Evolutionary conservation across 1,140 invertebrate genomes (phyloP).

Genomic region (Rhynchophorus ferrugineus): DNA sequence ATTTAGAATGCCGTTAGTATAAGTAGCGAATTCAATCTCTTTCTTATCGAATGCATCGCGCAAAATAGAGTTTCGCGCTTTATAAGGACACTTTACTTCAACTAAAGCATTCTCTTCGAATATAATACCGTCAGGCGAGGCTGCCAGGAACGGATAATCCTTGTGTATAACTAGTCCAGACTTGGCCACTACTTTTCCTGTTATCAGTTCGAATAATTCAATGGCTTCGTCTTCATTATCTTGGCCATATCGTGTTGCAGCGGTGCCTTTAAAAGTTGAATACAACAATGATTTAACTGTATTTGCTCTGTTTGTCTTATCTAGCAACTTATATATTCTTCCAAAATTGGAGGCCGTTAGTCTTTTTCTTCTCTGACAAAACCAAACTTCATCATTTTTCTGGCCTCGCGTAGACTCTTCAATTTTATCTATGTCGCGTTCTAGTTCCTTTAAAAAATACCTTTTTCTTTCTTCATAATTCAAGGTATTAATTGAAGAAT

Average conservation of each 20-base stretch:
- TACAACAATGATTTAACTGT: constrained; percentile 21
- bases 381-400: constrained; percentile 19
- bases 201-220: constrained; percentile 9
- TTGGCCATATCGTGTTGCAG: constrained; percentile 20
- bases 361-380: constrained; percentile 20
- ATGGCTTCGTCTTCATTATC: constrained; percentile 21
- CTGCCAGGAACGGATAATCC: constrained; percentile 23
- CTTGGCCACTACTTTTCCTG: constrained; percentile 15
- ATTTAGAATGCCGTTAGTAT: constrained; percentile 14
- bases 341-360: constrained; percentile 34
- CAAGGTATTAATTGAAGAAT: background rate
- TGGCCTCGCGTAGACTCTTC: constrained; percentile 16
- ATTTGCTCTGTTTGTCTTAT: constrained; percentile 21
- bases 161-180: constrained; percentile 22
- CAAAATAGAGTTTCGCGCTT: constrained; percentile 11
- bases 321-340: constrained; percentile 25
- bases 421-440: constrained; percentile 19
- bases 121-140: constrained; percentile 25
- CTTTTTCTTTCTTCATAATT: constrained; percentile 16
- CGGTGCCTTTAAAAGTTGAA: constrained; percentile 20
- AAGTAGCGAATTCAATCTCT: constrained; percentile 21
- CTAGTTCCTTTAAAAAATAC: constrained; percentile 14
- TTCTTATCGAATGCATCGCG: constrained; percentile 20
- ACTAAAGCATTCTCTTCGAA: constrained; percentile 18
- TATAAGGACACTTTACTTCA: constrained; percentile 28